Percentiles rank a stretch among this genome's conserved stretches.
These are phyloP conservation scores for Temnothorax unifasciatus DNA, from an alignment of 2,888 invertebrate species.

Conservation along the genomic window DNA sequence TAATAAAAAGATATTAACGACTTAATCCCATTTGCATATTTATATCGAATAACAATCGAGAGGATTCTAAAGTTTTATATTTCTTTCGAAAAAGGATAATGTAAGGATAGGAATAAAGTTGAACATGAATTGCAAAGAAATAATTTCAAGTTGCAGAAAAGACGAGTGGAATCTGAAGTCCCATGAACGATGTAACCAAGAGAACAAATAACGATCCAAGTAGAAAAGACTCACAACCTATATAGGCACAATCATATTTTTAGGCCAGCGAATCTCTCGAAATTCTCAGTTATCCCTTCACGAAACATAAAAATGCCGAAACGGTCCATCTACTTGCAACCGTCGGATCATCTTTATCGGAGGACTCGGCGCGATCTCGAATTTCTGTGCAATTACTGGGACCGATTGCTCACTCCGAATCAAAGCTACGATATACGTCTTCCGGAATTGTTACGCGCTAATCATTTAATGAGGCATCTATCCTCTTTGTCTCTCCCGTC, in stretches of 20 bases:
- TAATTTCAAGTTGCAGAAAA: constrained; percentile 20
- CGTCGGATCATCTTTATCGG: constrained; percentile 33
- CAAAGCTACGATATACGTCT: constrained; percentile 43
- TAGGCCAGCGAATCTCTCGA: constrained; percentile 29
- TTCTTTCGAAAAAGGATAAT: neutral
- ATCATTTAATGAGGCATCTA: constrained; percentile 46
- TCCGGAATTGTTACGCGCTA: constrained; percentile 35
- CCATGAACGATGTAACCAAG: constrained; percentile 55
- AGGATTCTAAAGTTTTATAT: neutral
- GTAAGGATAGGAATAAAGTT: neutral
- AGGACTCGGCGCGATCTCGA: constrained; percentile 56
- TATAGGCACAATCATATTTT: constrained; percentile 35
- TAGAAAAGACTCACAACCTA: constrained; percentile 10
- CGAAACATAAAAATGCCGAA: constrained; percentile 65
- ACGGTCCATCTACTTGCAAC: constrained; percentile 52
- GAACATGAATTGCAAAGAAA: constrained; percentile 3
- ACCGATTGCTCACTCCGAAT: constrained; percentile 30
- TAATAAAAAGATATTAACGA: neutral
- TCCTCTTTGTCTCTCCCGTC: neutral
- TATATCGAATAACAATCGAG: neutral
- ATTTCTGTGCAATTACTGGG: constrained; percentile 44
- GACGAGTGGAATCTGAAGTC: constrained; percentile 7
- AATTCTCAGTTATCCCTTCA: constrained; percentile 55
- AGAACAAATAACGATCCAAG: constrained; percentile 42
- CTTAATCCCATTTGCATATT: neutral